phyloP scores from a whole-genome alignment of 2,888 invertebrate genomes.

The Cordilura impudica region DNA sequence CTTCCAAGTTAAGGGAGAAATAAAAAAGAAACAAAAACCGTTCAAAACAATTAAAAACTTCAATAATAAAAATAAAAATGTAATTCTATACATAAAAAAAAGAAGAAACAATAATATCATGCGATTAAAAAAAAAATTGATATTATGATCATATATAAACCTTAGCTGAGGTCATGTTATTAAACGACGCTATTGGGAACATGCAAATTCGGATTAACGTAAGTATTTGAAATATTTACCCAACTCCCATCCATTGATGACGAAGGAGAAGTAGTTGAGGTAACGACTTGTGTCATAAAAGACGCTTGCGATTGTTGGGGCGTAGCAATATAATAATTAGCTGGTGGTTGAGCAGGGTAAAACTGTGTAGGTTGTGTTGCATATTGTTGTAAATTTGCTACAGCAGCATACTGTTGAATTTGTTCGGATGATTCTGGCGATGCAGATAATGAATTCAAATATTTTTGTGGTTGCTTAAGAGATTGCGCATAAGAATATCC shows the following conservation, averaged over 20 bases:
- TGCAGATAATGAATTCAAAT: not conserved
- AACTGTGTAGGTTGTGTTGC: constrained; percentile 18
- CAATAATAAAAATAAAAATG: constrained; percentile 37
- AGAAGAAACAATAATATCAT: constrained; percentile 31
- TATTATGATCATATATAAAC: not conserved
- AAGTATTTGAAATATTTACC: not conserved
- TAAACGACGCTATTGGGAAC: not conserved
- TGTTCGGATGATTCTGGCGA: not conserved
- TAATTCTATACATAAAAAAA: constrained; percentile 26
- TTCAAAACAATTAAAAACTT: not conserved
- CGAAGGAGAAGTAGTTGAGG: not conserved
- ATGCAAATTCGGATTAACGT: not conserved
- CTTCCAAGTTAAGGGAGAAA: constrained; percentile 3
- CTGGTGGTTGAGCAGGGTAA: not conserved
- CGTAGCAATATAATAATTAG: not conserved
- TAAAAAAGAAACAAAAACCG: not conserved
- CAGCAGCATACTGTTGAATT: not conserved
- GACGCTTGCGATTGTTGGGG: not conserved
- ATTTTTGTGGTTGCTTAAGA: constrained; percentile 59
- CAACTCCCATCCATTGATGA: not conserved
- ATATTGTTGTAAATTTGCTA: constrained; percentile 4
- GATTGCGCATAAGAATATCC: constrained; percentile 65
- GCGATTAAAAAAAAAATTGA: constrained; percentile 16
- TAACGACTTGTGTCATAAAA: no score
- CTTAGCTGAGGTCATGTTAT: no score